phyloP scores from a whole-genome alignment of 2,888 invertebrate species.

The Pterostichus madidus region DNA sequence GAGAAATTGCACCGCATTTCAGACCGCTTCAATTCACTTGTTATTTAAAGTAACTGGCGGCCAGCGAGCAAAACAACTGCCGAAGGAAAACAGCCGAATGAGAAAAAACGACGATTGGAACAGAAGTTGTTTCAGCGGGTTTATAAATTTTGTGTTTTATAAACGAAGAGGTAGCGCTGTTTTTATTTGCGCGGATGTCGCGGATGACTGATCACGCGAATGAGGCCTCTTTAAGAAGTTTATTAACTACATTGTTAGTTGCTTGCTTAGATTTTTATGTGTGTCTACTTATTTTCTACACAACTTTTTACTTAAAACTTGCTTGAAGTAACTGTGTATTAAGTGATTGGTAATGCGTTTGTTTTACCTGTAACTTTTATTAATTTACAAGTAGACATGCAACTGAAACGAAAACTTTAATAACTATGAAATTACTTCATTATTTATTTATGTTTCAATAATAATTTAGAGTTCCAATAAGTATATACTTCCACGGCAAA shows the following conservation, averaged over 20 bases:
- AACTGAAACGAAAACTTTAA: neutral
- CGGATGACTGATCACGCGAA: constrained; percentile 14
- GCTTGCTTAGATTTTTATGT: constrained; percentile 12
- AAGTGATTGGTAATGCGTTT: constrained; percentile 7
- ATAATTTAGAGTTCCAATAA: too few relatives aligned
- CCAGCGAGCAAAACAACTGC: constrained; percentile 48
- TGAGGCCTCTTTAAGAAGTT: constrained; percentile 16
- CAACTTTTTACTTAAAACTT: too few relatives aligned
- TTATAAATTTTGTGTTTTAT: constrained; percentile 58
- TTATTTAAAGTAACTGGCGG: constrained; percentile 65
- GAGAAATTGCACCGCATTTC: constrained; percentile 64
- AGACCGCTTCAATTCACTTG: constrained; percentile 64
- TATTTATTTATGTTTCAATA: too few relatives aligned
- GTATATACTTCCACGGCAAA: too few relatives aligned
- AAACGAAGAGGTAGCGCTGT: neutral
- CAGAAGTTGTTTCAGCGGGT: constrained; percentile 63
- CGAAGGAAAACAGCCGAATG: constrained; percentile 43
- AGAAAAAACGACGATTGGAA: constrained; percentile 52
- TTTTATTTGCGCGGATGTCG: neutral
- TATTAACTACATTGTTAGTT: constrained; percentile 20
- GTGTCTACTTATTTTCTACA: neutral
- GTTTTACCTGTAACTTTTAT: neutral
- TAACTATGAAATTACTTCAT: too few relatives aligned
- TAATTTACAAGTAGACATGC: constrained; percentile 8
- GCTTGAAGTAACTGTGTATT: neutral